phyloP scores from a whole-genome alignment of 2,113 vertebrate species.

The Tretioscincus oriximinensis region DNA sequence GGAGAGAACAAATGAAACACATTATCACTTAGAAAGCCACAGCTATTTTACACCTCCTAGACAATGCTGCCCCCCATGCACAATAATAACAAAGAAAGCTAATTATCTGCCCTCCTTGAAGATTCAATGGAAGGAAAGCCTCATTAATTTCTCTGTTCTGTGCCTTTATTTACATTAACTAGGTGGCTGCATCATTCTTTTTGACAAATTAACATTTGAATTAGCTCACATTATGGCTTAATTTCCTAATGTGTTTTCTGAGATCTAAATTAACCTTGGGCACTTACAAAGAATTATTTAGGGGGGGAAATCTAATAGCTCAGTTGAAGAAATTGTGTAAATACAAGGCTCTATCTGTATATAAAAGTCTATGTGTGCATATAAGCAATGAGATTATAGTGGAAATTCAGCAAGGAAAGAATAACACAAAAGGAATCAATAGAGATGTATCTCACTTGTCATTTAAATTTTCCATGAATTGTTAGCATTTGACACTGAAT shows the following conservation, averaged over 20 bases:
- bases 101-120: slow-evolving; percentile 82
- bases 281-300: slow-evolving; percentile 82
- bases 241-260: slow-evolving; percentile 91
- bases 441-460: neutral
- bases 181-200: slow-evolving; percentile 87
- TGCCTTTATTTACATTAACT: slow-evolving; percentile 89
- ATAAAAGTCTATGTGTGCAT: neutral
- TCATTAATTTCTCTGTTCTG: slow-evolving; percentile 83
- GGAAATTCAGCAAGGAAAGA: slow-evolving; percentile 72
- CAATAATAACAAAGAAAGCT: slow-evolving; percentile 83
- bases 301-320: slow-evolving; percentile 71
- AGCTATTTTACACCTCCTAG: slow-evolving; percentile 78
- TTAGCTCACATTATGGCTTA: slow-evolving; percentile 92
- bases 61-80: slow-evolving; percentile 75
- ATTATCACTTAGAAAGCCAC: slow-evolving; percentile 75
- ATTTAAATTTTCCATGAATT: neutral
- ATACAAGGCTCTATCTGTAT: slow-evolving; percentile 46
- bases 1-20: slow-evolving; percentile 79
- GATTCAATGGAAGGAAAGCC: slow-evolving; percentile 73
- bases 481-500: neutral
- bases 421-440: slow-evolving; percentile 22
- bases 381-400: slow-evolving; percentile 63
- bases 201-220: slow-evolving; percentile 96
- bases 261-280: slow-evolving; percentile 83
- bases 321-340: slow-evolving; percentile 72